These are phyloP conservation scores for Abrostola tripartita DNA, from an alignment of 2,888 invertebrate species.

Conservation along the genomic window DNA sequence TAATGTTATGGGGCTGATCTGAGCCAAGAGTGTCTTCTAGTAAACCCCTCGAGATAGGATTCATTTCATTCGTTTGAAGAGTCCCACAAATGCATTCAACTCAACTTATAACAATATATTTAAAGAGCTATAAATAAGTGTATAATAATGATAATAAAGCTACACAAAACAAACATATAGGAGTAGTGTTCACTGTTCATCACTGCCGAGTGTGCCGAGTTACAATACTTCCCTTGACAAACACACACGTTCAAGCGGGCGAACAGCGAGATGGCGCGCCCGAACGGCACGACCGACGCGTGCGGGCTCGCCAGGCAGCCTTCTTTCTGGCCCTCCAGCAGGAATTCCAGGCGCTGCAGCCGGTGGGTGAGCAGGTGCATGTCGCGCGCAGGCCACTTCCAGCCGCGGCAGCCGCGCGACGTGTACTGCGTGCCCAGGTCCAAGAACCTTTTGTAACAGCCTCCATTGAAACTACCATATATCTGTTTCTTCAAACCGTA, in stretches of 20 bases:
- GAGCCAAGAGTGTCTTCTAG: not conserved
- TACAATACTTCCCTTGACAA: constrained; percentile 16
- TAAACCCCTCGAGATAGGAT: constrained; percentile 7
- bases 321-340: not conserved
- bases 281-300: constrained; percentile 18
- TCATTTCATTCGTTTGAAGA: constrained; percentile 3
- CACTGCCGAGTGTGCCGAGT: too few relatives aligned
- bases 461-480: not conserved
- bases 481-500: not conserved
- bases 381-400: fast-evolving
- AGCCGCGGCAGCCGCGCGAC: constrained; percentile 19
- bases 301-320: constrained; percentile 22
- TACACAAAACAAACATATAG: not conserved
- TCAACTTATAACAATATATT: too few relatives aligned
- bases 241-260: constrained; percentile 29
- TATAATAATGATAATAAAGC: too few relatives aligned
- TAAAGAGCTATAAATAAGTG: too few relatives aligned
- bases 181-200: not conserved
- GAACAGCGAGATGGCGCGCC: constrained; percentile 21
- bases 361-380: not conserved
- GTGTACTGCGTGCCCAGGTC: constrained; percentile 23
- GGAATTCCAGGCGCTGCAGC: constrained; percentile 8
- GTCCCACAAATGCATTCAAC: too few relatives aligned
- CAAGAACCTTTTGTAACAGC: constrained; percentile 26
- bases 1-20: too few relatives aligned